Conservation (phyloP, 2,888 invertebrate genomes). For the Pristionchus arcanus region DNA sequence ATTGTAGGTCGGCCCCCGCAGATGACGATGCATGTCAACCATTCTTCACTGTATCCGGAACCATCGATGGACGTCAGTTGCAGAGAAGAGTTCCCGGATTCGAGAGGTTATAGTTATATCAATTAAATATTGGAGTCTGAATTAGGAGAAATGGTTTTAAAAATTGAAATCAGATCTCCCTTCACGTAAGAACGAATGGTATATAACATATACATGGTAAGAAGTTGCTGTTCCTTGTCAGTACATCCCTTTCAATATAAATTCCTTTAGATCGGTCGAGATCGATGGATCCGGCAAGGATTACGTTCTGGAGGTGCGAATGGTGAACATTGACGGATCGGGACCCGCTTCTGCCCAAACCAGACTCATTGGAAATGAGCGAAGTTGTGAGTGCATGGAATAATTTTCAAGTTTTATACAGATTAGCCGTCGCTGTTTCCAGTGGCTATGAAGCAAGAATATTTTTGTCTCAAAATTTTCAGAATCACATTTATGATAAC, state of each 20-base stretch:
- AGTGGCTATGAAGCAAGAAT: too few species aligned
- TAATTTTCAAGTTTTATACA: too few species aligned
- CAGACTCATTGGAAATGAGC: slow-evolving; percentile 47
- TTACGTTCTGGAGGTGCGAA: slow-evolving; percentile 61
- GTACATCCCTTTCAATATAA: background rate
- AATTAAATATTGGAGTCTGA: too few species aligned
- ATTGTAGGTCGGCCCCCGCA: slow-evolving; percentile 62
- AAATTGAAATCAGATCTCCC: background rate
- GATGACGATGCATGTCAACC: slow-evolving; percentile 71
- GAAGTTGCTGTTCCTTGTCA: too few species aligned
- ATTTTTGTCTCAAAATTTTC: too few species aligned
- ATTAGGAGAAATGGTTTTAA: too few species aligned
- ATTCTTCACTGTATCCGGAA: slow-evolving; percentile 76
- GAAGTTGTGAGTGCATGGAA: slow-evolving; percentile 15
- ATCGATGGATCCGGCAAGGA: slow-evolving; percentile 46
- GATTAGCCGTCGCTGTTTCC: too few species aligned
- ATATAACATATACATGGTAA: too few species aligned
- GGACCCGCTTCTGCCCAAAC: slow-evolving; percentile 72
- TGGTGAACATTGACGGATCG: slow-evolving; percentile 73
- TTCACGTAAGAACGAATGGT: too few species aligned
- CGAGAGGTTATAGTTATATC: too few species aligned
- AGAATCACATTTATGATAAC: too few species aligned
- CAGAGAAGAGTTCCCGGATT: slow-evolving; percentile 59
- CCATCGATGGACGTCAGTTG: slow-evolving; percentile 65
- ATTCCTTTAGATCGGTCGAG: slow-evolving; percentile 37